A percentile compares a stretch with the other conserved stretches of the same genome.
phyloP scores from a whole-genome alignment of 2,113 vertebrate genomes.

The Nematolebias whitei region DNA sequence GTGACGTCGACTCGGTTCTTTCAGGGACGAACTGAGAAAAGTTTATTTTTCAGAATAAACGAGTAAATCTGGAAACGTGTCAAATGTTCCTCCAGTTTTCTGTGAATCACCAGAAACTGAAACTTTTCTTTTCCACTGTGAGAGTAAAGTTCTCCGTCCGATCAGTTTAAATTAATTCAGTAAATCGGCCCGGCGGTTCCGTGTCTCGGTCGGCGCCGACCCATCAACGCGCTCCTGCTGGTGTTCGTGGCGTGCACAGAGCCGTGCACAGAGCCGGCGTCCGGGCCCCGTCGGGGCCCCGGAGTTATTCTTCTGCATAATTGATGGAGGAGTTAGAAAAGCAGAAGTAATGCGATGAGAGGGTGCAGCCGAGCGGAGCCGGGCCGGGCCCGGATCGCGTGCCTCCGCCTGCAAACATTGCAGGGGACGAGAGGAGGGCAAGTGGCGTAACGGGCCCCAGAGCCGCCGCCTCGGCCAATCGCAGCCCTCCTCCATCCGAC shows the following conservation, averaged over 20 bases:
- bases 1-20: too few species aligned
- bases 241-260: conserved; percentile 3
- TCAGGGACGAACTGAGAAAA: too few species aligned
- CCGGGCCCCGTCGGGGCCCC: conserved; percentile 51
- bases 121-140: neutral
- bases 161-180: too few species aligned
- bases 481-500: conserved; percentile 22
- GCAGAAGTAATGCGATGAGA: conserved; percentile 88
- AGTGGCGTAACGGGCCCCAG: conserved; percentile 79
- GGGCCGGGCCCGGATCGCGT: conserved; percentile 83
- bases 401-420: conserved; percentile 81
- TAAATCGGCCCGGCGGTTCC: too few species aligned
- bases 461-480: conserved; percentile 67
- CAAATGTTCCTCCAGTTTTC: too few species aligned
- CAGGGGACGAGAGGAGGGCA: conserved; percentile 81
- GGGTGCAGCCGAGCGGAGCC: conserved; percentile 80
- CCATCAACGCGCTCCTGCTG: conserved; percentile 26
- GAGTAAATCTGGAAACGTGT: too few species aligned
- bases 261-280: neutral
- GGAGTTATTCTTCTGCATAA: conserved; percentile 86
- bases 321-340: conserved; percentile 86
- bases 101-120: too few species aligned
- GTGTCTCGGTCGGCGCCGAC: too few species aligned
- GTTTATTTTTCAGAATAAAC: too few species aligned
- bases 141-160: too few species aligned